phyloP scores from a whole-genome alignment of 2,888 invertebrate genomes.

The Carterocephalus palaemon region DNA sequence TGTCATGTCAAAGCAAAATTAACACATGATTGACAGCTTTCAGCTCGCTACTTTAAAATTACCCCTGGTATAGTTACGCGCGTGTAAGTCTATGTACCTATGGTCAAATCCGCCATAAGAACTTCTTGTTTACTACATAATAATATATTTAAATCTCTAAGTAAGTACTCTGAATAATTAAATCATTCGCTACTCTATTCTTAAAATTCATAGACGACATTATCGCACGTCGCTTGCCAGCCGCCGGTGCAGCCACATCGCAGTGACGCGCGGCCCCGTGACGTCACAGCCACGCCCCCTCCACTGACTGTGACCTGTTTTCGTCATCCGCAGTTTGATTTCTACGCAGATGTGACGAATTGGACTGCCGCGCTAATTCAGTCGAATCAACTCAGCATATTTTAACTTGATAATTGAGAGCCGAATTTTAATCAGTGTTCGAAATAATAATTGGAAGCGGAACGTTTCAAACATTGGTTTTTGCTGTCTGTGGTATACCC shows the following conservation, averaged over 20 bases:
- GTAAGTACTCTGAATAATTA: no score
- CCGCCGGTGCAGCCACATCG: neutral
- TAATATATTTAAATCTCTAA: no score
- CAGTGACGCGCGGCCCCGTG: slow-evolving; percentile 27
- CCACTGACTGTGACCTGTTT: slow-evolving; percentile 30
- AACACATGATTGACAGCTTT: no score
- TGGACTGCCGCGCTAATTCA: slow-evolving; percentile 13
- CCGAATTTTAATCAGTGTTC: slow-evolving; percentile 13
- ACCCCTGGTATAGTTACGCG: no score
- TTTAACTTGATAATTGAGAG: slow-evolving; percentile 20
- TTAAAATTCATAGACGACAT: neutral
- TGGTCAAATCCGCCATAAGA: no score
- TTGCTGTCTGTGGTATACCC: no score
- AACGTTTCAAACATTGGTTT: slow-evolving; percentile 10
- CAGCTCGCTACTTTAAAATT: no score
- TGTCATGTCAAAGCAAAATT: no score
- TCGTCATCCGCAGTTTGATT: slow-evolving; percentile 24
- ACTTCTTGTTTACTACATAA: no score
- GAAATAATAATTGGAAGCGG: slow-evolving; percentile 8
- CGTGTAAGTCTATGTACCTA: no score
- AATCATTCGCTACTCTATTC: no score
- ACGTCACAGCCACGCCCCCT: slow-evolving; percentile 31
- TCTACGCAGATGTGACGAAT: slow-evolving; percentile 25
- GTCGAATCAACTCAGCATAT: slow-evolving; percentile 12
- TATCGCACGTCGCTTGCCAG: neutral